Conservation (phyloP, 2,888 invertebrate species). For the Trichogramma dendrolimi region DNA sequence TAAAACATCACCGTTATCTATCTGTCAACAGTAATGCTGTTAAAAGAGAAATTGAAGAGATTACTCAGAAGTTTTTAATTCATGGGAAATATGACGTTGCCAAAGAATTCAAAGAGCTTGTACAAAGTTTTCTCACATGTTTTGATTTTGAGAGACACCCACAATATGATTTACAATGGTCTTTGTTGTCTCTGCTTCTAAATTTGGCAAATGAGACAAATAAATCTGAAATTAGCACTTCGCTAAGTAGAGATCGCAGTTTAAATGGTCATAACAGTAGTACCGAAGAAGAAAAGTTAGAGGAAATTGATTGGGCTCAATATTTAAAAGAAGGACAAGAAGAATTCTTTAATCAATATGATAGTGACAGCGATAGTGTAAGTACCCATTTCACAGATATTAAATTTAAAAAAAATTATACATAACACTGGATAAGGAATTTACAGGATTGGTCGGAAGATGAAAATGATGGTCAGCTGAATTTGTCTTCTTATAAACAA, state of each 20-base stretch:
- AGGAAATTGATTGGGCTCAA: slow-evolving; percentile 54
- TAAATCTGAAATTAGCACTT: slow-evolving; percentile 38
- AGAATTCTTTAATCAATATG: slow-evolving; percentile 45
- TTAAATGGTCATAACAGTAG: slow-evolving; percentile 30
- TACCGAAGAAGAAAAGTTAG: slow-evolving; percentile 43
- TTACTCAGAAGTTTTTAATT: slow-evolving; percentile 52
- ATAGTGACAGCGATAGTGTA: slow-evolving; percentile 44
- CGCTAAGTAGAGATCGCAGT: slow-evolving; percentile 34
- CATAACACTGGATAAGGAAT: slow-evolving; percentile 2
- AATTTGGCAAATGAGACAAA: slow-evolving; percentile 48
- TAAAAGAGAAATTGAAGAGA: slow-evolving; percentile 50
- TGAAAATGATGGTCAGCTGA: slow-evolving; percentile 27
- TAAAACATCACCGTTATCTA: slow-evolving; percentile 53
- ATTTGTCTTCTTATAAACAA: slow-evolving; percentile 8
- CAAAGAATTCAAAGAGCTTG: slow-evolving; percentile 48
- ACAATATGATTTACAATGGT: slow-evolving; percentile 55
- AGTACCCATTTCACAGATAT: slow-evolving; percentile 3
- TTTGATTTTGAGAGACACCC: slow-evolving; percentile 49
- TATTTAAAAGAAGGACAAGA: slow-evolving; percentile 54
- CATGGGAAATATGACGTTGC: slow-evolving; percentile 54
- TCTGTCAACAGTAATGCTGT: slow-evolving; percentile 53
- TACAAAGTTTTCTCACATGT: slow-evolving; percentile 42
- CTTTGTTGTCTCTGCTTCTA: slow-evolving; percentile 53
- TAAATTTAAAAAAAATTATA: not conserved
- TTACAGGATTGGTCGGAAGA: slow-evolving; percentile 46